phyloP scores from a whole-genome alignment of 37 sponge, comb jelly and placozoan genomes.

The Chondrilla cf. caribensis region DNA sequence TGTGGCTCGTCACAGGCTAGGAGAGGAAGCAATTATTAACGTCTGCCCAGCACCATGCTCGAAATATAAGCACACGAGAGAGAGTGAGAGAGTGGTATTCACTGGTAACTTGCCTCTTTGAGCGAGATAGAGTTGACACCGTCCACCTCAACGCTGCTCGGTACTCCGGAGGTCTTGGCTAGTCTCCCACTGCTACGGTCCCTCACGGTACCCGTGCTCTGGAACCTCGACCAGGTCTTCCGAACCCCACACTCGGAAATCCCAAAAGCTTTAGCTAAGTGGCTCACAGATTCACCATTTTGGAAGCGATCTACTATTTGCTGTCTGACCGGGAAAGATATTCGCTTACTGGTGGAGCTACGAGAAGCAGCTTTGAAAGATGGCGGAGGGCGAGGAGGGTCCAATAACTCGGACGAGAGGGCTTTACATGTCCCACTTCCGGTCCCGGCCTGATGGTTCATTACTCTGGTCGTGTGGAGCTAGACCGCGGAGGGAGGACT shows the following conservation, averaged over 20 bases:
- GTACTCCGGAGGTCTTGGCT: conserved; percentile 31
- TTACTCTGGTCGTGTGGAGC: too few species aligned
- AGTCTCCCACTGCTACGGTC: conserved; percentile 33
- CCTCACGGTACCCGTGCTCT: conserved; percentile 57
- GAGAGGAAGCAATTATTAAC: too few species aligned
- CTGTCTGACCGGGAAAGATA: background rate
- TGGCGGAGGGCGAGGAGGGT: background rate
- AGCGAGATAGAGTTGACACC: background rate
- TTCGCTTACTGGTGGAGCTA: background rate
- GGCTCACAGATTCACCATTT: background rate
- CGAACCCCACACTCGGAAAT: conserved; percentile 70
- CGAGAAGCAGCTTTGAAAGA: background rate
- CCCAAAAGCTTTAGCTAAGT: conserved; percentile 59
- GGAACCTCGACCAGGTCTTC: conserved; percentile 73
- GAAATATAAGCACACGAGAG: too few species aligned
- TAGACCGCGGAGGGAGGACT: too few species aligned
- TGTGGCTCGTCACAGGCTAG: too few species aligned
- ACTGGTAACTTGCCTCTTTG: background rate
- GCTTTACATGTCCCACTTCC: too few species aligned
- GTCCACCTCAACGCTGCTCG: background rate
- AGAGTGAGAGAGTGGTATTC: too few species aligned
- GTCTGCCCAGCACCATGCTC: too few species aligned
- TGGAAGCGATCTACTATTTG: conserved; percentile 2
- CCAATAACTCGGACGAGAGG: too few species aligned
- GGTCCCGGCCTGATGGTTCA: too few species aligned